These are phyloP conservation scores for Dermatemys mawii DNA, from an alignment of 2,113 vertebrate genomes.

Conservation along the genomic window DNA sequence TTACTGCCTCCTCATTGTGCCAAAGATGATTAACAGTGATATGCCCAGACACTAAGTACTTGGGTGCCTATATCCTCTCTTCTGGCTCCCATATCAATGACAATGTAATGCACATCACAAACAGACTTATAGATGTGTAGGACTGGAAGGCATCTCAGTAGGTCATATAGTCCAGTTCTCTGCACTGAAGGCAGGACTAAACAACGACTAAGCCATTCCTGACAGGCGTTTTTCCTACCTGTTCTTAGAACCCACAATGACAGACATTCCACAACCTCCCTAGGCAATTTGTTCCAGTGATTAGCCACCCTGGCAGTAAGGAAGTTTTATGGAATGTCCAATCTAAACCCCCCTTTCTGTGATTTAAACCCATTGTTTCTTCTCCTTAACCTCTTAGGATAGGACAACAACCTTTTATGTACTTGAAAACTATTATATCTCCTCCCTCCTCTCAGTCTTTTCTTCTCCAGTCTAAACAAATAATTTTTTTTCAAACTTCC, in stretches of 20 bases:
- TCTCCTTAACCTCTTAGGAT: too few relatives aligned
- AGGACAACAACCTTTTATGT: neutral
- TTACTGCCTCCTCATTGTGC: accelerated
- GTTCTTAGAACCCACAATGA: neutral
- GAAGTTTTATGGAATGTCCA: neutral
- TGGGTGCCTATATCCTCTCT: neutral
- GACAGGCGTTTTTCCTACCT: neutral
- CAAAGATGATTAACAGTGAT: neutral
- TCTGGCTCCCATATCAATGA: neutral
- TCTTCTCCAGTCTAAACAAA: neutral
- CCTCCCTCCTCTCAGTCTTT: neutral
- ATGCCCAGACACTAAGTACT: neutral
- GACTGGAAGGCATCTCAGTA: neutral
- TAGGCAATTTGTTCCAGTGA: neutral
- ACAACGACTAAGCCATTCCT: neutral
- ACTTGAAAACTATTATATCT: neutral
- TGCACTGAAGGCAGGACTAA: neutral
- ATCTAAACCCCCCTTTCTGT: neutral
- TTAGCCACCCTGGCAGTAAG: neutral
- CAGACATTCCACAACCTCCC: neutral
- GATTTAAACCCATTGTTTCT: neutral
- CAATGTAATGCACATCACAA: neutral
- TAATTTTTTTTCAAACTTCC: neutral
- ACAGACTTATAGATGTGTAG: neutral
- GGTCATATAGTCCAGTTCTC: neutral